These are phyloP conservation scores for Chrysina gloriosa DNA, from an alignment of 2,888 invertebrate species.

Conservation along the genomic window DNA sequence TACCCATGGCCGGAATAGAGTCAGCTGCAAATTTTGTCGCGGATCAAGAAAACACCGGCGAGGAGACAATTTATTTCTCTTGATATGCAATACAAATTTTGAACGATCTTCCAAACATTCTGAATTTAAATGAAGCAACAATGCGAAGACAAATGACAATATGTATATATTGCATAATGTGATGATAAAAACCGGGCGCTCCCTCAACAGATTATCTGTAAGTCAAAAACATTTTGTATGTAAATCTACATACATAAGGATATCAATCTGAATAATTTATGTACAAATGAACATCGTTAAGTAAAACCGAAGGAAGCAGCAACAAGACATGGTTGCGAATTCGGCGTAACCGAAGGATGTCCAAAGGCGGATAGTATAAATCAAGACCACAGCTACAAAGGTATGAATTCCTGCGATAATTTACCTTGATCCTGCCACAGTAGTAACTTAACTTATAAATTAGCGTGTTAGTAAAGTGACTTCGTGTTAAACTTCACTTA, in stretches of 20 bases:
- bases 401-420: slow-evolving; percentile 41
- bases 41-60: too few relatives aligned
- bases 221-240: too few relatives aligned
- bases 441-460: slow-evolving; percentile 42
- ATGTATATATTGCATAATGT: too few relatives aligned
- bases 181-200: too few relatives aligned
- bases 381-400: slow-evolving; percentile 29
- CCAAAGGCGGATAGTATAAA: slow-evolving; percentile 23
- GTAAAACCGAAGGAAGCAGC: slow-evolving; percentile 3
- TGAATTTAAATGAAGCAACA: too few relatives aligned
- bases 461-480: slow-evolving; percentile 42
- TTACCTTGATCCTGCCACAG: slow-evolving; percentile 21
- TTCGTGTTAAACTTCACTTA: slow-evolving; percentile 45
- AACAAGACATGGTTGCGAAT: slow-evolving; percentile 4
- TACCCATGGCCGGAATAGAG: too few relatives aligned
- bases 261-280: neutral
- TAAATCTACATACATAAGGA: neutral
- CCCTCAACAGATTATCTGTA: too few relatives aligned
- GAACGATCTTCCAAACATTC: too few relatives aligned
- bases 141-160: too few relatives aligned
- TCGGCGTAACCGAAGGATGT: slow-evolving; percentile 12
- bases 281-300: slow-evolving; percentile 11
- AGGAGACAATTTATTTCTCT: too few relatives aligned
- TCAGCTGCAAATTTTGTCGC: too few relatives aligned
- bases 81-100: too few relatives aligned